Conservation (phyloP, 2,888 invertebrate genomes). For the Trimorus sp. region DNA sequence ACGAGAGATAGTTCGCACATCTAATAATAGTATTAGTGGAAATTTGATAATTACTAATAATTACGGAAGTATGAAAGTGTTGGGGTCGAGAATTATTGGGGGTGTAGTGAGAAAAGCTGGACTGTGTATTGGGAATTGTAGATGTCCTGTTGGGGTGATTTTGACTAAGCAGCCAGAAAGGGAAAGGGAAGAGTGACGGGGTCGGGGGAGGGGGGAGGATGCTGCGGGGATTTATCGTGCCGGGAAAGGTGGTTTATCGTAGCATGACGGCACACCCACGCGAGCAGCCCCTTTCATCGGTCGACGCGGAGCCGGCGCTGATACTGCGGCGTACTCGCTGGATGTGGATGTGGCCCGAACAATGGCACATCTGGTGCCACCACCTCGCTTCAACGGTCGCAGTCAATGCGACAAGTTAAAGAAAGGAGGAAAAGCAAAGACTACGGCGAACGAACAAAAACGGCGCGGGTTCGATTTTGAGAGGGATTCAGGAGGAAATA, state of each 20-base stretch:
- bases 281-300: constrained; percentile 71
- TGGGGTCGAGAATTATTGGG: constrained; percentile 41
- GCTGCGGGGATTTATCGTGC: constrained; percentile 71
- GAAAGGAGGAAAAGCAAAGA: constrained; percentile 58
- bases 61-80: constrained; percentile 45
- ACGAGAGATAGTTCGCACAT: too few relatives aligned
- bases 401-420: constrained; percentile 64
- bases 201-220: constrained; percentile 63
- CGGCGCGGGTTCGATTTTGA: constrained; percentile 8
- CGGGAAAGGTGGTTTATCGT: constrained; percentile 72
- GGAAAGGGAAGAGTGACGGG: constrained; percentile 20
- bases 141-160: constrained; percentile 71
- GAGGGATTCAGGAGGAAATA: too few relatives aligned
- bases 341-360: constrained; percentile 62
- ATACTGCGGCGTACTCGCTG: constrained; percentile 55
- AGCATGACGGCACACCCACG: constrained; percentile 76
- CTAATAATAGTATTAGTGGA: too few relatives aligned
- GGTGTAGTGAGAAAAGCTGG: constrained; percentile 73
- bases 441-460: constrained; percentile 57
- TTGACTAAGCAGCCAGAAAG: constrained; percentile 19
- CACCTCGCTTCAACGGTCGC: constrained; percentile 66
- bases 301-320: constrained; percentile 39
- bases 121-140: constrained; percentile 75
- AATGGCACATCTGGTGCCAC: constrained; percentile 66
- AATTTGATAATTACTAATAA: constrained; percentile 50